Percentiles rank a stretch among this genome's conserved stretches.
phyloP scores from a whole-genome alignment of 2,113 vertebrate genomes.

The Euleptes europaea region DNA sequence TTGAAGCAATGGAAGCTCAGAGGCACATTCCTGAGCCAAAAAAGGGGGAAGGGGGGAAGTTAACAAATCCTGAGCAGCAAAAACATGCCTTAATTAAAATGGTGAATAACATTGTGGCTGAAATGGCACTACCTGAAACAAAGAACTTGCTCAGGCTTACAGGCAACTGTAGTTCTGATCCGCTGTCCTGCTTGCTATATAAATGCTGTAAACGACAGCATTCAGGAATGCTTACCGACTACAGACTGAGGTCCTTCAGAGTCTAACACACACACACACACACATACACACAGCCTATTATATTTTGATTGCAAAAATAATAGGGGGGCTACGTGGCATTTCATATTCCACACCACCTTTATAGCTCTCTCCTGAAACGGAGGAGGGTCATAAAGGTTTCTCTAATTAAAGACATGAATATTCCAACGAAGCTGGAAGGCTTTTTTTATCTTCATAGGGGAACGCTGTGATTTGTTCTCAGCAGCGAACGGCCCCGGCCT shows the following conservation, averaged over 20 bases:
- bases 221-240: not conserved
- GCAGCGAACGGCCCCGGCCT: slow-evolving; percentile 39
- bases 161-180: slow-evolving; percentile 5
- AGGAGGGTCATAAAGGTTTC: slow-evolving; percentile 18
- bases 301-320: not conserved
- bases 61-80: slow-evolving; percentile 23
- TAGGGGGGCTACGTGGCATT: slow-evolving; percentile 4
- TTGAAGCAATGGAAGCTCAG: not conserved
- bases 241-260: not conserved
- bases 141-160: slow-evolving; percentile 29
- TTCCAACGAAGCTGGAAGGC: slow-evolving; percentile 39
- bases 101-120: slow-evolving; percentile 11
- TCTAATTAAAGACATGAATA: slow-evolving; percentile 49
- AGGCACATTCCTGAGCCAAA: not conserved
- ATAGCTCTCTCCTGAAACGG: slow-evolving; percentile 24
- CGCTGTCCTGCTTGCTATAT: not conserved
- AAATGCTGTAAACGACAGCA: not conserved
- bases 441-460: slow-evolving; percentile 50
- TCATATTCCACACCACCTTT: slow-evolving; percentile 4
- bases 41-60: slow-evolving; percentile 21
- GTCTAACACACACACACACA: not conserved
- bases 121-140: slow-evolving; percentile 29
- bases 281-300: not conserved
- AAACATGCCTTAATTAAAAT: slow-evolving; percentile 44
- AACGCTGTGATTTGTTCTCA: slow-evolving; percentile 37